A percentile compares a stretch with the other conserved stretches of the same genome.
phyloP scores from a whole-genome alignment of 2,113 vertebrate genomes.

The Butorides virescens region DNA sequence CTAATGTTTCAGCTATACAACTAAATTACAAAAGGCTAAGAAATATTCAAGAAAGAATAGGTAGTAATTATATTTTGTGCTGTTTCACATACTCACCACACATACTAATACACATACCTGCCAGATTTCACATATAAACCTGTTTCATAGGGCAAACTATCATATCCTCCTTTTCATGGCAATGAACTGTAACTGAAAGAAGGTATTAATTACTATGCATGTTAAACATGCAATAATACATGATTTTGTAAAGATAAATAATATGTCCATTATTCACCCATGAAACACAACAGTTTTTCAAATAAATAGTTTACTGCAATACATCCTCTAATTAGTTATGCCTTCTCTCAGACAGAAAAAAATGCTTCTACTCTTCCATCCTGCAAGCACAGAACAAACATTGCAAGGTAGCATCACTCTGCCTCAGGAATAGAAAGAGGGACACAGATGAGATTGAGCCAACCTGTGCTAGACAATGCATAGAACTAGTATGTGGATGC shows the following conservation, averaged over 20 bases:
- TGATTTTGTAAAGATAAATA: neutral
- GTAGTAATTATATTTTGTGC: neutral
- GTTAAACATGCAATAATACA: neutral
- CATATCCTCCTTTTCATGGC: slow-evolving; percentile 77
- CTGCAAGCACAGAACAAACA: neutral
- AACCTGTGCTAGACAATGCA: neutral
- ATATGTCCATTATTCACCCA: neutral
- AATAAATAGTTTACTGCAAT: neutral
- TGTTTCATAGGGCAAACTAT: slow-evolving; percentile 73
- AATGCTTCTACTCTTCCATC: neutral
- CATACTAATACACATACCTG: slow-evolving; percentile 59
- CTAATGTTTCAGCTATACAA: neutral
- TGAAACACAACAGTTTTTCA: neutral
- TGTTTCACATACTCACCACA: neutral
- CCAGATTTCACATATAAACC: slow-evolving; percentile 75
- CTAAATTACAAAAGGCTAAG: neutral
- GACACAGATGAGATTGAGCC: neutral
- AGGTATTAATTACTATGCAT: neutral
- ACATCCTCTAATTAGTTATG: neutral
- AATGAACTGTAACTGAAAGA: slow-evolving; percentile 68
- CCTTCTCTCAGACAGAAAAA: neutral
- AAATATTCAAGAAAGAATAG: neutral
- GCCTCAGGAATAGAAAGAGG: neutral
- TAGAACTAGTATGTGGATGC: neutral
- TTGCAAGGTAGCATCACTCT: neutral